Conservation (phyloP, 2,113 vertebrate species). For the Girardinichthys multiradiatus region DNA sequence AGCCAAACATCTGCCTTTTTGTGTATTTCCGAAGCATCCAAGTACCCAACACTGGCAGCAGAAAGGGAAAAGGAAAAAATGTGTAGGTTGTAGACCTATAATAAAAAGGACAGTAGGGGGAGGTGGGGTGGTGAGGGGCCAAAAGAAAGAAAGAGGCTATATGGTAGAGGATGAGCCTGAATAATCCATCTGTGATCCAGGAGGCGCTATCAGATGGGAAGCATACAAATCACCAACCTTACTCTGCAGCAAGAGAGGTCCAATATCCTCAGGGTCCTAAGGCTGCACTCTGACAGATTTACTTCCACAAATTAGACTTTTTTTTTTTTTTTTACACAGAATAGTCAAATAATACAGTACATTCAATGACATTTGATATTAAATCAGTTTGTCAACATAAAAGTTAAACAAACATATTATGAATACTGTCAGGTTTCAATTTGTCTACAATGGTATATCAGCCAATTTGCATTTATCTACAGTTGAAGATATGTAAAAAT, state of each 20-base stretch:
- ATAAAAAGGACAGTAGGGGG: constrained; percentile 22
- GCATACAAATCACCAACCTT: constrained; percentile 79
- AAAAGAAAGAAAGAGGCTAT: constrained; percentile 48
- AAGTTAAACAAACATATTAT: background rate
- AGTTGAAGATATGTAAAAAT: too few relatives aligned
- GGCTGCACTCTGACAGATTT: constrained; percentile 65
- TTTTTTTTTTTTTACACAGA: too few relatives aligned
- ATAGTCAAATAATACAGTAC: background rate
- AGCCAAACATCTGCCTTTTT: constrained; percentile 39
- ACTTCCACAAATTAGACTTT: constrained; percentile 34
- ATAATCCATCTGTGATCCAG: constrained; percentile 78
- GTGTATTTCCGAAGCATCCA: constrained; percentile 32
- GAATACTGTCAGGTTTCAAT: background rate
- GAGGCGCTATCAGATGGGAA: constrained; percentile 73
- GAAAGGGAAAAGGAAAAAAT: constrained; percentile 5
- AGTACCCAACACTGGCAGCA: constrained; percentile 48
- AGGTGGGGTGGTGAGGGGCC: constrained; percentile 15
- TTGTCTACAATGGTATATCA: background rate
- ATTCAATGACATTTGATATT: background rate
- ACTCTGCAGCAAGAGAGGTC: constrained; percentile 76
- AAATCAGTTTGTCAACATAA: background rate
- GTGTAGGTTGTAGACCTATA: constrained; percentile 32
- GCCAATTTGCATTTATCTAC: background rate
- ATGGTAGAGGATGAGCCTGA: constrained; percentile 69
- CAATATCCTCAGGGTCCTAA: constrained; percentile 81